phyloP scores from a whole-genome alignment of 2,888 invertebrate species.

The Dermolepida albohirtum region DNA sequence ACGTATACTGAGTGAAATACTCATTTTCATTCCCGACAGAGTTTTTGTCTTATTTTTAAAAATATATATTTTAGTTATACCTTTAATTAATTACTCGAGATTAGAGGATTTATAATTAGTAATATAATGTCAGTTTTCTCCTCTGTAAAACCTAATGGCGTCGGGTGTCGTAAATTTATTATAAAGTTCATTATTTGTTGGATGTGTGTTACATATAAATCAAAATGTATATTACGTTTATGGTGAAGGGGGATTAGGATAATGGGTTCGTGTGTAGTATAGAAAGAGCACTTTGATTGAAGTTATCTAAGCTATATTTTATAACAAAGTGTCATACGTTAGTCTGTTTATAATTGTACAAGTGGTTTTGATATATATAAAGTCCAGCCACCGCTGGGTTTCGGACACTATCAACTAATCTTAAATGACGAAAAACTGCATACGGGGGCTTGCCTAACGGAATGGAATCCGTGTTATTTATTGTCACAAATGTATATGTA shows the following conservation, averaged over 20 bases:
- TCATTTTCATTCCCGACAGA: too few relatives aligned
- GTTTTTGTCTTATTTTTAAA: too few relatives aligned
- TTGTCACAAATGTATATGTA: conserved; percentile 10
- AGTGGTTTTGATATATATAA: conserved; percentile 43
- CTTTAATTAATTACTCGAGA: conserved; percentile 10
- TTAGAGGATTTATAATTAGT: conserved; percentile 34
- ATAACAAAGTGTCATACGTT: conserved; percentile 51
- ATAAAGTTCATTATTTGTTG: conserved; percentile 34
- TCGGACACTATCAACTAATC: conserved; percentile 31
- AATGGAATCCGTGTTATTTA: conserved; percentile 32
- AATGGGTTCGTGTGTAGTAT: conserved; percentile 56
- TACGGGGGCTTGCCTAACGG: conserved; percentile 12
- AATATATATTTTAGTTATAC: conserved; percentile 11
- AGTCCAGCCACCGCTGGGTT: conserved; percentile 27
- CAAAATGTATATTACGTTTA: conserved; percentile 57
- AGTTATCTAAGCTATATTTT: conserved; percentile 60
- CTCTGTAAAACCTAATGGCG: conserved; percentile 32
- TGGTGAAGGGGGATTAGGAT: conserved; percentile 58
- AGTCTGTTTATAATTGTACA: conserved; percentile 53
- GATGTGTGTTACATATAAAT: conserved; percentile 54
- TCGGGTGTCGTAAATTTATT: conserved; percentile 33
- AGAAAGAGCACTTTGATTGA: conserved; percentile 59
- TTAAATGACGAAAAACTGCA: conserved; percentile 36
- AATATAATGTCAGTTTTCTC: conserved; percentile 28
- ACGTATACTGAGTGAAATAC: too few relatives aligned